Evolutionary conservation across 2,888 invertebrate species (phyloP), one percentile per base, ranked within the genome.

Genomic region (Tachina lurida): DNA sequence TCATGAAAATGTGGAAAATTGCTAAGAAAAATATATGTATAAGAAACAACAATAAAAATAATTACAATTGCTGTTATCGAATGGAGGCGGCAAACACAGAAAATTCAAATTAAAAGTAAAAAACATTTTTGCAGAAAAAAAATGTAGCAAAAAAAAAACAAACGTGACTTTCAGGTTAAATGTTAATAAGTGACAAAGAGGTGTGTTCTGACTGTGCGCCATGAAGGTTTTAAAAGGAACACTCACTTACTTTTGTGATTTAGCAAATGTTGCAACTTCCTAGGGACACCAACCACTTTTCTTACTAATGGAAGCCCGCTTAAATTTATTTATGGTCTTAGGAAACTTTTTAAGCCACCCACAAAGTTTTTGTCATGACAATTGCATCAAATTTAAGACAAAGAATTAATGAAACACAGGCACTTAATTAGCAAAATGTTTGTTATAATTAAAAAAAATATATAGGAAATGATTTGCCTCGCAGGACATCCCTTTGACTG

Each of bases 161-260:
- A 79, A 79, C 83, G 86, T 83, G 86, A 86, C 78, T 71, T 79
- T 86, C 17, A 58, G 83, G 79, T 86, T 86, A 83, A 81, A 85
- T 77, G 81, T 67, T 74, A 56, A 58, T 47, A 56, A 41, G 70
- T 70, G 75, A 76, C 71, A 65, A 17, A 60, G 79, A 80, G 80
- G 75, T 75, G 84, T 79, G 79, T 75, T 65, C 12, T 58, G 56
- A 15, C 62, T 60, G 22, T 17, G 15, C 15, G 58, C 58, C 47
- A 63, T 65, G 10, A 15, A 58, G 5, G 47, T 60, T 31, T 31
- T 58, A 8, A 63, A 43, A 62, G 45, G 62, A 75, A 68, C 31
- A 58, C n/a, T 62, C 7, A 58, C 45, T 47, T 7, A 31, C 31
- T 31, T 75, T 58, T 13, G 43, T 17, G 43, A 19, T 47, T 63